Evolutionary conservation across 64 coral and sea anemone species (phyloP), one percentile per base, ranked within the genome.

Genomic region (Astreopora myriophthalma): DNA sequence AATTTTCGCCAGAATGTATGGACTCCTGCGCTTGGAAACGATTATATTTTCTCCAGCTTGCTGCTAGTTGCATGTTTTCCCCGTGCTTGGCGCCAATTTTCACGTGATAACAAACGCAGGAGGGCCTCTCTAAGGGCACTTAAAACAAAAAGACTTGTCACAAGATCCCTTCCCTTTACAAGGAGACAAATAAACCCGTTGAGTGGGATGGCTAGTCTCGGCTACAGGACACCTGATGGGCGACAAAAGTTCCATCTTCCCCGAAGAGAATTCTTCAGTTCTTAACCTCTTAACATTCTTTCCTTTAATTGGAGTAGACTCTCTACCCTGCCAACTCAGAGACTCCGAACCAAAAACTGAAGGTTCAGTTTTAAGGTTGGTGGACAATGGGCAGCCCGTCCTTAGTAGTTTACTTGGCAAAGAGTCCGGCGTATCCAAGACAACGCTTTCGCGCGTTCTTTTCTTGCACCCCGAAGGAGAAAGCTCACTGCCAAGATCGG

Each of bases 91-190:
- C 51, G 17, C 16, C 51, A 55, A 13, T 55, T 55, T 55, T 55
- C 51, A 5, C 11, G 6, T 44, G 1, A 5, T 5, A 44, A 44
- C 11, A 44, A 11, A 44, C 40, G 40, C 11, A 34, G 5, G 17
- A 80, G 11, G 14, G 29, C 5, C 20, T 0, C 2, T 17, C 34
- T 16, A 83, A 38, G 55, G 24, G 25, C 79, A 83, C 0, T 83
- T 20, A 83, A 83, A 83, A 39, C 79, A 83, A 38, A 83, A 83
- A 36, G 52, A n/a, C 34, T 83, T 83, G 10, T 83, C 52, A 23
- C 79, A 83, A 8, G 55, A 38, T 38, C 57, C 55, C 3, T 14
- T 3, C 32, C 22, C 79, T 37, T 65, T 83, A 25, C 79, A 83
- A 38, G 33, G 79, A 36, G 52, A 83, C 20, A 34, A 13, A 14